Percentiles rank a stretch among this genome's conserved stretches.
Evolutionary conservation across 2,797 vertebrate species (phyloP).

Genomic region (Anomalospiza imberbis): DNA sequence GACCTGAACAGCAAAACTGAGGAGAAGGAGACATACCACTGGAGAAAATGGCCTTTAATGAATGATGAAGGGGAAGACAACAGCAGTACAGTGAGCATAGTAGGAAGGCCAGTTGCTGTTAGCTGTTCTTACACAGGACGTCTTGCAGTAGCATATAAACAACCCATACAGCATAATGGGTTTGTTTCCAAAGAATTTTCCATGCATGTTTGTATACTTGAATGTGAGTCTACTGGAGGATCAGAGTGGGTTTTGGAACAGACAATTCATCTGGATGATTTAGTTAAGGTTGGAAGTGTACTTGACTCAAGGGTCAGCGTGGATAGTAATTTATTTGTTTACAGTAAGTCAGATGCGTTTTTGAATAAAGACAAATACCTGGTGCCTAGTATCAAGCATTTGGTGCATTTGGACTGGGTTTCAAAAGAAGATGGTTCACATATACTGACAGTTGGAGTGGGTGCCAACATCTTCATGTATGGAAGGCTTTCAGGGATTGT

Average conservation of each 20-base stretch:
- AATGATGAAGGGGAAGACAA: constrained; percentile 90
- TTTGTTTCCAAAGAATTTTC: constrained; percentile 90
- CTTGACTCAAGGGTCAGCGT: constrained; percentile 94
- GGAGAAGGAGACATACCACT: constrained; percentile 78
- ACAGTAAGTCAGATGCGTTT: constrained; percentile 93
- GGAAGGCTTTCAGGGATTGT: constrained; percentile 95
- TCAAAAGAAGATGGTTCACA: constrained; percentile 99
- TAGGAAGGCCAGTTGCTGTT: constrained; percentile 92
- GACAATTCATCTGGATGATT: constrained; percentile 93
- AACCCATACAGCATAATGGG: constrained; percentile 81
- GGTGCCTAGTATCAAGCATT: constrained; percentile 93
- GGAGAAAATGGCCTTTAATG: constrained; percentile 94
- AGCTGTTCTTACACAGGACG: constrained; percentile 97
- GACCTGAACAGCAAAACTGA: constrained; percentile 57
- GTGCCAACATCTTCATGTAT: constrained; percentile 97
- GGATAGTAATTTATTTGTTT: constrained; percentile 97
- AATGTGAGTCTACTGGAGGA: constrained; percentile 97
- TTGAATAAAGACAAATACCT: constrained; percentile 85
- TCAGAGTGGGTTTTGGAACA: constrained; percentile 99
- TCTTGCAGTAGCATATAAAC: constrained; percentile 94
- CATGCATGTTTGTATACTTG: constrained; percentile 98
- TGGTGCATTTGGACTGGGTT: constrained; percentile 97
- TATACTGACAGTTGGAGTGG: constrained; percentile 95
- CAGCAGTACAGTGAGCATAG: constrained; percentile 87
- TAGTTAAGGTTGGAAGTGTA: constrained; percentile 84